Evolutionary conservation across 2,113 vertebrate species (phyloP).

Genomic region (Chitala chitala): DNA sequence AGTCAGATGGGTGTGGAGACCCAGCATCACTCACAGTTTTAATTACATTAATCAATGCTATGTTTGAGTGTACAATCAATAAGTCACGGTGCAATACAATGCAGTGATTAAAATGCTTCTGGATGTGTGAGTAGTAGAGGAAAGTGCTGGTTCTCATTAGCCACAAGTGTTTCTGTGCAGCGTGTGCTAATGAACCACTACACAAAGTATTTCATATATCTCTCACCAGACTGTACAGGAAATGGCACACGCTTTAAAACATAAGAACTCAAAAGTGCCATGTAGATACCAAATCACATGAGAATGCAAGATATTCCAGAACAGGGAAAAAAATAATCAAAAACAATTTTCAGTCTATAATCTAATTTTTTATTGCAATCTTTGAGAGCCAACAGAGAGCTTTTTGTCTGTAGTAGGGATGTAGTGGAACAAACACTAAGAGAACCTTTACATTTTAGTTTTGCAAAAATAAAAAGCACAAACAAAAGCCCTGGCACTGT

Average conservation of each 20-base stretch:
- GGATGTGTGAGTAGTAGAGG: background rate
- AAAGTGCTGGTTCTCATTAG: conserved; percentile 10
- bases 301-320: background rate
- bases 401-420: too few relatives aligned
- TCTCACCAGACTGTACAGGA: background rate
- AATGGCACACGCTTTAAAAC: background rate
- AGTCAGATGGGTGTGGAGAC: background rate
- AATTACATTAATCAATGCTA: conserved; percentile 21
- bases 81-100: background rate
- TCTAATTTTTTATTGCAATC: too few relatives aligned
- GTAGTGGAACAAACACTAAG: too few relatives aligned
- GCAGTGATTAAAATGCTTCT: background rate
- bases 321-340: too few relatives aligned
- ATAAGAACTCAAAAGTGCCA: background rate
- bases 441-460: background rate
- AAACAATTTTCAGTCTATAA: too few relatives aligned
- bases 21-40: conserved; percentile 13
- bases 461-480: background rate
- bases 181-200: background rate
- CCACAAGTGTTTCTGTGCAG: background rate
- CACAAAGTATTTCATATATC: background rate
- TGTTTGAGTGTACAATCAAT: conserved; percentile 16
- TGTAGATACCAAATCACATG: background rate
- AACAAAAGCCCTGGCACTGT: too few relatives aligned
- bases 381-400: too few relatives aligned